These are phyloP conservation scores for Synanthedon tipuliformis DNA, from an alignment of 2,888 invertebrate genomes.

Conservation along the genomic window DNA sequence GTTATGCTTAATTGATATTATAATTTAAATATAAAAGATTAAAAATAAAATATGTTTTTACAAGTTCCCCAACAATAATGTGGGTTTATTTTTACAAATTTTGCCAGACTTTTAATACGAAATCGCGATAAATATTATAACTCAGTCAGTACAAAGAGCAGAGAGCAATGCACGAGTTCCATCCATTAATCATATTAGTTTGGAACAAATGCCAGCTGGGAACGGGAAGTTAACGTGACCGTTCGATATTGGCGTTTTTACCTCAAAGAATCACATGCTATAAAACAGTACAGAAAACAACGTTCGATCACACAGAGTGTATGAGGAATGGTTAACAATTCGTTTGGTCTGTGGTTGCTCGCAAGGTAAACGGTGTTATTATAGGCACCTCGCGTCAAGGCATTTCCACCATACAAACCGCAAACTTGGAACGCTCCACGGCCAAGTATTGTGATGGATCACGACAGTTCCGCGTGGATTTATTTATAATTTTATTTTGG, in stretches of 20 bases:
- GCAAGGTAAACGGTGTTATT: constrained; percentile 8
- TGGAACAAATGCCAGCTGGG: constrained; percentile 38
- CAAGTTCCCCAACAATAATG: no score
- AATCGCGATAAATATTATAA: not conserved
- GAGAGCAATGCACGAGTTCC: constrained; percentile 31
- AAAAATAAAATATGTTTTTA: no score
- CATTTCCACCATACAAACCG: constrained; percentile 19
- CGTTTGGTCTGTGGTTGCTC: constrained; percentile 9
- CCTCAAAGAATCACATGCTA: constrained; percentile 12
- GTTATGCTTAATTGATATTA: no score
- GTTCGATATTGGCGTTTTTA: constrained; percentile 25
- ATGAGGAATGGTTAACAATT: not conserved
- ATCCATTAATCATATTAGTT: constrained; percentile 49
- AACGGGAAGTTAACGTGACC: constrained; percentile 26
- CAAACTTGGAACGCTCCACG: constrained; percentile 19
- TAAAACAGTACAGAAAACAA: not conserved
- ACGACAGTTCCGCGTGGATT: constrained; percentile 22
- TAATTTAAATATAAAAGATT: no score
- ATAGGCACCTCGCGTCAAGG: constrained; percentile 6
- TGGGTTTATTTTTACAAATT: not conserved
- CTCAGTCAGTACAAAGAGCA: constrained; percentile 28
- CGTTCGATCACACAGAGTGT: not conserved
- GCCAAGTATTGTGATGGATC: constrained; percentile 23
- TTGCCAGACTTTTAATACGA: constrained; percentile 10
- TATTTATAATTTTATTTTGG: constrained; percentile 21